A percentile compares a stretch with the other conserved stretches of the same genome.
phyloP scores from a whole-genome alignment of 2,113 vertebrate species.

The Procavia capensis region DNA sequence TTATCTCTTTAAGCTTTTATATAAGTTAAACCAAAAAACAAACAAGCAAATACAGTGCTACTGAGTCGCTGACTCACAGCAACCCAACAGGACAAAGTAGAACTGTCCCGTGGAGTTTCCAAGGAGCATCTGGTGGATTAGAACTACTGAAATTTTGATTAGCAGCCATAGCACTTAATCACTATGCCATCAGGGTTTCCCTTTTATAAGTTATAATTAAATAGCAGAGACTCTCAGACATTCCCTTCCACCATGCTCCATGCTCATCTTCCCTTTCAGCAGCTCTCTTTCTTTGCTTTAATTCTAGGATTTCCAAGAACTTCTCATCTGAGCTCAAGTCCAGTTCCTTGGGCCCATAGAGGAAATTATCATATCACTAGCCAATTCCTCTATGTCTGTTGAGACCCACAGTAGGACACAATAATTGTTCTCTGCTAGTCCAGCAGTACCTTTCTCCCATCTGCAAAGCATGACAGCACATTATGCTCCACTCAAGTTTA shows the following conservation, averaged over 20 bases:
- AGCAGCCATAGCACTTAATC: too few species aligned
- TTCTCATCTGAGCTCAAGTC: neutral
- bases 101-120: too few species aligned
- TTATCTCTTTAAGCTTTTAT: conserved; percentile 35
- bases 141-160: too few species aligned
- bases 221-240: neutral
- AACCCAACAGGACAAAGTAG: too few species aligned
- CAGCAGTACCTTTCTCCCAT: neutral
- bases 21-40: too few species aligned
- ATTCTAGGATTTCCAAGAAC: neutral
- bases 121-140: too few species aligned
- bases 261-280: neutral
- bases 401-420: neutral
- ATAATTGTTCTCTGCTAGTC: neutral
- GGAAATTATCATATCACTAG: neutral
- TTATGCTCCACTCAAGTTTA: neutral
- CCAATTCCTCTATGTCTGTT: neutral
- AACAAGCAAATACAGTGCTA: too few species aligned
- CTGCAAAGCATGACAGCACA: conserved; percentile 1
- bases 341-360: neutral
- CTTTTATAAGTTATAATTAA: conserved; percentile 69
- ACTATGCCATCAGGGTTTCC: too few species aligned
- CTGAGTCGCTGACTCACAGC: too few species aligned
- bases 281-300: neutral
- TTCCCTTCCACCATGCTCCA: neutral